Evolutionary conservation across 2,888 invertebrate species (phyloP).

Genomic region (Ochropleura leucogaster): DNA sequence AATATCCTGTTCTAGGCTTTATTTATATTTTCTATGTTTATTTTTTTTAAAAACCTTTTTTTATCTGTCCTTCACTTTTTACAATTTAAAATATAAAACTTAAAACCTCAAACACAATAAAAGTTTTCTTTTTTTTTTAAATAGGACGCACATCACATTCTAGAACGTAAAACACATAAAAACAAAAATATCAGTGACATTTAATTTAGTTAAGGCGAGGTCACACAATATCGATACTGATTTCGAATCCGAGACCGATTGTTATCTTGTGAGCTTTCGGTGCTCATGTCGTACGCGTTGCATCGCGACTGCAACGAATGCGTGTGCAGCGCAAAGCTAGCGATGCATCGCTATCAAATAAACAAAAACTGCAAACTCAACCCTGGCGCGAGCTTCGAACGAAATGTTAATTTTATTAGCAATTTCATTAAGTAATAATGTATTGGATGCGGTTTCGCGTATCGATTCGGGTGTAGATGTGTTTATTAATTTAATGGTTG

Average conservation of each 20-base stretch:
- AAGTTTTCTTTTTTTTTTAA: no score
- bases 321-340: conserved; percentile 81
- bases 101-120: conserved; percentile 1
- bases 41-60: conserved; percentile 6
- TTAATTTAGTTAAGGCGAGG: conserved; percentile 67
- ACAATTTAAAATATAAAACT: neutral
- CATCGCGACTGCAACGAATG: conserved; percentile 82
- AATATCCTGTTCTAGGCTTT: conserved; percentile 47
- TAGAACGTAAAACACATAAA: conserved; percentile 33
- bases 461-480: conserved; percentile 64
- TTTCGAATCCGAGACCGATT: conserved; percentile 66
- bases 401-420: conserved; percentile 77
- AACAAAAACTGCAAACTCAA: conserved; percentile 86
- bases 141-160: conserved; percentile 42
- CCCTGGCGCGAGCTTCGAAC: conserved; percentile 76
- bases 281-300: conserved; percentile 87
- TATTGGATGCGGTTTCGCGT: conserved; percentile 61
- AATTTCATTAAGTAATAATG: conserved; percentile 76
- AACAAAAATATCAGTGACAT: conserved; percentile 49
- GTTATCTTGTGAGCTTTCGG: conserved; percentile 72
- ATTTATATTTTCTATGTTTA: conserved; percentile 24
- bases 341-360: conserved; percentile 88
- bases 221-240: conserved; percentile 68
- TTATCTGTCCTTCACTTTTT: neutral
- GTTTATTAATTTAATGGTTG: conserved; percentile 49